Evolutionary conservation across 2,888 invertebrate species (phyloP).

Genomic region (Torymus auratus): DNA sequence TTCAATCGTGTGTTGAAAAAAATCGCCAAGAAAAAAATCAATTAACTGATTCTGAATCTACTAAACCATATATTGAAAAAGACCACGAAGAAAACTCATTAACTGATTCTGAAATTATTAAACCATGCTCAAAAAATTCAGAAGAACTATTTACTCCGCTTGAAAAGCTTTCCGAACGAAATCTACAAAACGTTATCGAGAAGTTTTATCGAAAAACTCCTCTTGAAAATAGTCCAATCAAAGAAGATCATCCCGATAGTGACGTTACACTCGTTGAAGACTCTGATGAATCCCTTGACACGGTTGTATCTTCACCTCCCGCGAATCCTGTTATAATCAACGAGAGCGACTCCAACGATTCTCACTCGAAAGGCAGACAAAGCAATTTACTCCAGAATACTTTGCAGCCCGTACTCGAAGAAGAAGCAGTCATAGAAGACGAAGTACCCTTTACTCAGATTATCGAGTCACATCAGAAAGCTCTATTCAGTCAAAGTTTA

Average conservation of each 20-base stretch:
- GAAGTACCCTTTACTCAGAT: conserved; percentile 67
- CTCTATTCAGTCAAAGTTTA: conserved; percentile 18
- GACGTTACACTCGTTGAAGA: conserved; percentile 61
- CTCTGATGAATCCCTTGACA: conserved; percentile 60
- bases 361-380: conserved; percentile 34
- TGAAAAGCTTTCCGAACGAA: background rate
- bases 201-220: too few species aligned
- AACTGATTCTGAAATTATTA: background rate
- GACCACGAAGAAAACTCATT: background rate
- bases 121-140: conserved; percentile 1
- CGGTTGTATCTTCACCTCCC: conserved; percentile 24
- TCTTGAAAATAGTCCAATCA: too few species aligned
- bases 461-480: conserved; percentile 62
- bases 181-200: too few species aligned
- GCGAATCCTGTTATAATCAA: conserved; percentile 44
- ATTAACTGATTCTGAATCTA: background rate
- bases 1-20: too few species aligned
- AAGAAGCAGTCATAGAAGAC: background rate
- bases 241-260: conserved; percentile 31
- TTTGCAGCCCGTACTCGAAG: background rate
- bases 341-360: conserved; percentile 53
- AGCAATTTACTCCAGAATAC: background rate
- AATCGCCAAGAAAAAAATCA: too few species aligned
- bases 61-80: background rate
- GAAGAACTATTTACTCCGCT: conserved; percentile 11